Base-by-base conservation (phyloP, 2,797 vertebrate species). In the Tamandua tetradactyla region DNA sequence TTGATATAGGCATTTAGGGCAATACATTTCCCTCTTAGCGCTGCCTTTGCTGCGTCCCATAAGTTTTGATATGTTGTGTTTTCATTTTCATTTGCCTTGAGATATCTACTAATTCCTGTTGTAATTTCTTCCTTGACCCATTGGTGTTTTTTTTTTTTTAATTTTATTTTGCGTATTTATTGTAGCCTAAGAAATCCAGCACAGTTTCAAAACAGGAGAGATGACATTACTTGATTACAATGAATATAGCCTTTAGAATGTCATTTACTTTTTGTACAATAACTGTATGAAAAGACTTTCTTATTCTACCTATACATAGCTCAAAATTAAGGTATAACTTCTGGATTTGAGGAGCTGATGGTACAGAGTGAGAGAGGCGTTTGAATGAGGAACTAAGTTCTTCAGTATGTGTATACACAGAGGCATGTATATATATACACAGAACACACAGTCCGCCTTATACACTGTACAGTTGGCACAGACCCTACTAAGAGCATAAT, bases 371-470 rank as follows among this genome's bases (percentile, higher is more conserved):
- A 57, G 42, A 94, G 96, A 96, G 91, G 96, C 9, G 59, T 79
- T 42, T 97, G 92, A 74, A 85, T 74, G 81, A 52, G 59, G 94
- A 96, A 98, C 95, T 69, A 92, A 85, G 96, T 96, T 97, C 96
- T 97, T 95, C 25, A 1, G 84, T 88, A 72, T 0, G 32, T 81
- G 93, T 18, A 96, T 82, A 97, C 66, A 97, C 90, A 87, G 3
- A 82, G 83, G 87, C 17, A 61, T 37, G 79, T 47, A 44, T 32
- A 83, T n/a, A n/a, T 4, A 88, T 25, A 80, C 71, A 68, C n/a
- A 72, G 23, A 62, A 40, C 71, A 62, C 42, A 92, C 47, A 10
- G n/a, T n/a, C 3, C 64, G 37, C 7, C 10, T 13, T 4, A 0
- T 25, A 7, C 1, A 35, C 57, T 81, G 30, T 87, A 92, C 68